phyloP scores from a whole-genome alignment of 2,888 invertebrate species.

The Hermodice carunculata region DNA sequence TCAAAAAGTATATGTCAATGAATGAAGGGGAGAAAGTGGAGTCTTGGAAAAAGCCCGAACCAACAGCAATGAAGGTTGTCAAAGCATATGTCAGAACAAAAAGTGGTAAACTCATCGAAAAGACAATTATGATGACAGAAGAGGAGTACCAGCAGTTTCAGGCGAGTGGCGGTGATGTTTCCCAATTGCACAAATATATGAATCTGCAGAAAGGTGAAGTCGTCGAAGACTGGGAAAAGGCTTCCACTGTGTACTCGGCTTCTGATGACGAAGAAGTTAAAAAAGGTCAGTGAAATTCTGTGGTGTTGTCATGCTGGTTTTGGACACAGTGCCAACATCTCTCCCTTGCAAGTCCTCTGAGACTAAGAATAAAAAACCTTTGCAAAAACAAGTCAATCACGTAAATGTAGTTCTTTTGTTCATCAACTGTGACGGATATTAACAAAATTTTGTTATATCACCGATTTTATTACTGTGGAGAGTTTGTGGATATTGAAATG shows the following conservation, averaged over 20 bases:
- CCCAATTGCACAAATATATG: constrained; percentile 64
- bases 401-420: too few relatives aligned
- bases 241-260: constrained; percentile 61
- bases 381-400: too few relatives aligned
- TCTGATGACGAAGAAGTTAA: constrained; percentile 55
- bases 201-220: constrained; percentile 62
- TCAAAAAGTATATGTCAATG: constrained; percentile 62
- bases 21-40: constrained; percentile 60
- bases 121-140: constrained; percentile 65
- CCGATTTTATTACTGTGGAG: too few relatives aligned
- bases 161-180: constrained; percentile 60
- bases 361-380: too few relatives aligned
- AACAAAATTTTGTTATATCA: too few relatives aligned
- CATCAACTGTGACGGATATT: too few relatives aligned
- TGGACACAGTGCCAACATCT: too few relatives aligned
- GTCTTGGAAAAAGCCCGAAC: constrained; percentile 61
- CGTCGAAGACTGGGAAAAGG: constrained; percentile 68
- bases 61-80: constrained; percentile 57
- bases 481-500: too few relatives aligned
- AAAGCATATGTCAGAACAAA: constrained; percentile 57
- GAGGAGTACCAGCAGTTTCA: constrained; percentile 63
- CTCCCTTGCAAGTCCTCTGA: too few relatives aligned
- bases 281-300: constrained; percentile 20
- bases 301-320: too few relatives aligned
- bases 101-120: constrained; percentile 67